Evolutionary conservation across 1,140 invertebrate genomes (phyloP), one percentile per base, ranked within the genome.

Genomic region (Monomorium pharaonis): DNA sequence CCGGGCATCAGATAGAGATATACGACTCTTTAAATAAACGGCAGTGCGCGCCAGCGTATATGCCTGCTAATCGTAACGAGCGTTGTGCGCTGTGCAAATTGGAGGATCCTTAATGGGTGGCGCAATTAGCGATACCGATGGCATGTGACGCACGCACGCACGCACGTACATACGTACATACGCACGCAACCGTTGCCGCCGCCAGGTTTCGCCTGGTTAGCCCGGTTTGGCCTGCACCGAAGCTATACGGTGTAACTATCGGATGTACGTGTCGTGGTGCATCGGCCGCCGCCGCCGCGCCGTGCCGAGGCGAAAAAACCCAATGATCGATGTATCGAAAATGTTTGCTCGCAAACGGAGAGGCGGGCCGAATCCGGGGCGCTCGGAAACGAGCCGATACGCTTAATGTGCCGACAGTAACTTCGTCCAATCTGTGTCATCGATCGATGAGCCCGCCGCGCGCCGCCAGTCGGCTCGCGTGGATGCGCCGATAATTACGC

Each of bases 91-190:
- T 90, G 84, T 89, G 78, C 86, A 90, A 90, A 90, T 90, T 90
- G 89, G 86, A 90, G 86, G 81, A 90, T 88, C 89, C 84, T 90
- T 90, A 90, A 90, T 90, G 89, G 89, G 77, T 54, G 58, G 89
- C 49, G 89, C 89, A 90, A 90, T 90, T 90, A 90, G 89, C 86
- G 83, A 86, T 90, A 88, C 89, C 78, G 78, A 81, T 84, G 84
- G 86, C 78, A 75, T 74, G 83, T 90, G 89, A 90, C 85, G 76
- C 65, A 65, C 54, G 49, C 89, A 87, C 70, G 54, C 65, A 42
- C 51, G 47, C 1, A 58, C 6, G 21, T 5, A 47, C 4, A 18
- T 16, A 14, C 18, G 21, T 14, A 24, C 4, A 60, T 10, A 14
- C 56, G 27, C 24, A 24, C 24, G 21, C 16, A 24, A 12, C 24